A percentile compares a stretch with the other conserved stretches of the same genome.
Conservation (phyloP, 2,888 invertebrate genomes). For the Stenodera caucasica region DNA sequence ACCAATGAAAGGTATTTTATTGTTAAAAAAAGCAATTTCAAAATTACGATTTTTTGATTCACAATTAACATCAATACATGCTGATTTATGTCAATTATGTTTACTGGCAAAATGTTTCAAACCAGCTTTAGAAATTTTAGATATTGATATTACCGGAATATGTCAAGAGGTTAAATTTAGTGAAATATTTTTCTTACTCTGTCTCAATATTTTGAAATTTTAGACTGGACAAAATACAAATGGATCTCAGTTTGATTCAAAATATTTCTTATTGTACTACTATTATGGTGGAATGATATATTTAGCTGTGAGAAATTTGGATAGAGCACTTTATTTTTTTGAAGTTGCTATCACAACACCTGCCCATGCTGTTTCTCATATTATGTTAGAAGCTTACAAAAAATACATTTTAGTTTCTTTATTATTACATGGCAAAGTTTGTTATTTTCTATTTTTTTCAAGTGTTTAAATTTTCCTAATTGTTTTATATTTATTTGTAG, state of each 20-base stretch:
- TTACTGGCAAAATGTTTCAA: slow-evolving; percentile 89
- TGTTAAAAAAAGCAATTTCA: slow-evolving; percentile 80
- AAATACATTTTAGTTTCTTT: slow-evolving; percentile 93
- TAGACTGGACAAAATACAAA: slow-evolving; percentile 46
- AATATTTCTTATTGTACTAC: slow-evolving; percentile 90
- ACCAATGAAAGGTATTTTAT: slow-evolving; percentile 80
- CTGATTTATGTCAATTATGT: slow-evolving; percentile 90
- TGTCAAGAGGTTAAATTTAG: slow-evolving; percentile 71
- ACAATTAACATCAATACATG: slow-evolving; percentile 92
- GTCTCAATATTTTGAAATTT: too few species aligned
- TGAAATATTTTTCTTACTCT: too few species aligned
- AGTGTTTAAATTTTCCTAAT: slow-evolving; percentile 4
- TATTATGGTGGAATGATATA: slow-evolving; percentile 99
- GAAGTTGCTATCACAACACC: slow-evolving; percentile 97
- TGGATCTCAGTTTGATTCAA: slow-evolving; percentile 80
- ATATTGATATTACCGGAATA: slow-evolving; percentile 90
- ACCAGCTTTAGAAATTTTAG: slow-evolving; percentile 84
- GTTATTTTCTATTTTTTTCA: slow-evolving; percentile 13
- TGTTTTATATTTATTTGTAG: slow-evolving; percentile 49
- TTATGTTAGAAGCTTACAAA: slow-evolving; percentile 97
- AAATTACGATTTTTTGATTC: slow-evolving; percentile 86
- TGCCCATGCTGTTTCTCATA: slow-evolving; percentile 90
- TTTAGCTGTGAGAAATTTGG: slow-evolving; percentile 88
- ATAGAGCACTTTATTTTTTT: slow-evolving; percentile 91
- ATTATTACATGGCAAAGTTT: slow-evolving; percentile 87